Evolutionary conservation across 2,113 vertebrate species (phyloP).

Genomic region (Syngnathus floridae): DNA sequence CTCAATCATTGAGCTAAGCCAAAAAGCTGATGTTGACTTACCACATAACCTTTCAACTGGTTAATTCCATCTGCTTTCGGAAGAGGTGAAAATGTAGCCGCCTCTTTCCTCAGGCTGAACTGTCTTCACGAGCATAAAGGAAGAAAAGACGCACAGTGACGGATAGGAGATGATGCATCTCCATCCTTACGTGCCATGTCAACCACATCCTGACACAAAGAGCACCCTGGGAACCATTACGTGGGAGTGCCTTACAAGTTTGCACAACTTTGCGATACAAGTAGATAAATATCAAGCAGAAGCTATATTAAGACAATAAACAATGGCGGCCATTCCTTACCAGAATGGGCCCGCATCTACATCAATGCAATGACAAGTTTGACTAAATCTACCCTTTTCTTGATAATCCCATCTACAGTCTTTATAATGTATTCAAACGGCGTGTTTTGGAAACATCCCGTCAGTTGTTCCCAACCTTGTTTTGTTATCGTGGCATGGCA

Average conservation of each 20-base stretch:
- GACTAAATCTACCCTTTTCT: slow-evolving; percentile 22
- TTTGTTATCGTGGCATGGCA: slow-evolving; percentile 43
- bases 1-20: slow-evolving; percentile 60
- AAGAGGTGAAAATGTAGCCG: slow-evolving; percentile 64
- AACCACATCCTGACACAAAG: slow-evolving; percentile 53
- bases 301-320: slow-evolving; percentile 3
- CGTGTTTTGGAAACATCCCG: slow-evolving; percentile 32
- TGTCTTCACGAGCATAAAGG: slow-evolving; percentile 60
- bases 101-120: slow-evolving; percentile 61
- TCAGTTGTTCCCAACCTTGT: slow-evolving; percentile 46
- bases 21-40: slow-evolving; percentile 69
- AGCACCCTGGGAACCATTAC: slow-evolving; percentile 41
- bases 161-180: slow-evolving; percentile 42
- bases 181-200: slow-evolving; percentile 48
- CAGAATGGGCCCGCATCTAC: neutral
- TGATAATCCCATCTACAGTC: slow-evolving; percentile 22
- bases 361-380: neutral
- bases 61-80: slow-evolving; percentile 56
- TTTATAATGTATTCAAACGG: slow-evolving; percentile 32
- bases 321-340: neutral
- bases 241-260: slow-evolving; percentile 26
- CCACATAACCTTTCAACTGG: slow-evolving; percentile 67
- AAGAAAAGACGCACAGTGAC: slow-evolving; percentile 53
- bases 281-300: slow-evolving; percentile 2
- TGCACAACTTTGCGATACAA: slow-evolving; percentile 5